Conservation (phyloP, 1,140 invertebrate genomes). For the Carposina sasakii region DNA sequence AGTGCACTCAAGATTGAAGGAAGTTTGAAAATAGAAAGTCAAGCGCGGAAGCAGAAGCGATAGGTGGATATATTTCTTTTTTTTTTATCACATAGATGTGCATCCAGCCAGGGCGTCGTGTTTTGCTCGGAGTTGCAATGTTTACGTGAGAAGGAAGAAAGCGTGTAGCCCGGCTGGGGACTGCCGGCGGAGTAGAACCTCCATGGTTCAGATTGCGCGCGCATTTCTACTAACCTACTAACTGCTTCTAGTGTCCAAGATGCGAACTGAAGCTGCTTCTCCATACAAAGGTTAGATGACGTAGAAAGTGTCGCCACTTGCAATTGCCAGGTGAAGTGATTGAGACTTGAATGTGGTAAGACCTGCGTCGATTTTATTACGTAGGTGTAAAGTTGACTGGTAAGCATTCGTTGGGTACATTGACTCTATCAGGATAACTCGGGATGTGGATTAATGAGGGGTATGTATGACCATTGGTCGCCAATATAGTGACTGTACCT, state of each 20-base stretch:
- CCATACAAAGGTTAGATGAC: too few species aligned
- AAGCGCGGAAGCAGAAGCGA: constrained; percentile 41
- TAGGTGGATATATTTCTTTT: constrained; percentile 23
- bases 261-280: too few species aligned
- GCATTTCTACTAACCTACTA: constrained; percentile 23
- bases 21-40: constrained; percentile 34
- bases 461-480: too few species aligned
- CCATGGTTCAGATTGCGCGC: constrained; percentile 46
- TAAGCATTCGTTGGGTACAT: constrained; percentile 36
- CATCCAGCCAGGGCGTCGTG: constrained; percentile 56
- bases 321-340: too few species aligned
- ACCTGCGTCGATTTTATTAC: constrained; percentile 64
- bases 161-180: constrained; percentile 57
- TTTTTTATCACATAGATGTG: constrained; percentile 29
- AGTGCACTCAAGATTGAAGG: constrained; percentile 27
- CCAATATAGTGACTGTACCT: too few species aligned
- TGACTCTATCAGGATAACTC: too few species aligned
- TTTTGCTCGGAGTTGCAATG: constrained; percentile 51
- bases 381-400: constrained; percentile 49
- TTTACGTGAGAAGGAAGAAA: constrained; percentile 43
- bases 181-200: constrained; percentile 54
- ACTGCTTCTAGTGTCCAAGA: too few species aligned
- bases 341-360: too few species aligned
- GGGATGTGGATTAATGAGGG: too few species aligned
- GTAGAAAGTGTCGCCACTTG: too few species aligned